Evolutionary conservation across 2,888 invertebrate genomes (phyloP), one percentile per base, ranked within the genome.

Genomic region (Mythimna lalbum): DNA sequence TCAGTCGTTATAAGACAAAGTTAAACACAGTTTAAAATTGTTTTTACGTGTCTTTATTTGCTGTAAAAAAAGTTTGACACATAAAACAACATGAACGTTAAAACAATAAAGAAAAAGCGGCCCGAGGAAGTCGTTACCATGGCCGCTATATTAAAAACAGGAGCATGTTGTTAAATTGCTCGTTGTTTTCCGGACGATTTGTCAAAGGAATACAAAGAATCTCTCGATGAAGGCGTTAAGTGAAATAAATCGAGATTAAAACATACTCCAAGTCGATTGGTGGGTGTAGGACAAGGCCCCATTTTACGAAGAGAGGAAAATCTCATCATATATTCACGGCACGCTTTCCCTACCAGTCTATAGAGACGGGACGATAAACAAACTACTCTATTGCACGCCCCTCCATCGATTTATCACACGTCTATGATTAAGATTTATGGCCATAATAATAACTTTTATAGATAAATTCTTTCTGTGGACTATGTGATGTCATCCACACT

Each of bases 401-500:
- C 77, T 83, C 69, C 69, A 83, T 87, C 82, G 85, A 87, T 87
- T 85, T 87, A 87, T 87, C 83, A 83, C 80, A 83, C 76, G 83
- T 81, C 82, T 72, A 82, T 85, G 75, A 86, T 85, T 86, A 77
- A 84, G 84, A 85, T 85, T 82, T 86, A 86, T 86, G 78, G 43
- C 67, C 76, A 69, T 74, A 80, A 84, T 85, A 84, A 85, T 81
- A 80, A 76, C 61, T 71, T 83, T 77, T 82, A 80, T 73, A 80
- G 66, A 79, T 84, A 76, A 63, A 79, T 76, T 79, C 68, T 65
- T 75, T 70, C 36, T 74, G 80, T 57, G 65, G 69, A 73, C 59
- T 73, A 59, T 73, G 73, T 79, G 78, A 78, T 81, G 78, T 81
- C 68, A 78, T 81, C 55, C 64, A 64, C 73, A 78, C 73, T 78